Conservation (phyloP, 2,888 invertebrate genomes). For the Chrysolina americana region DNA sequence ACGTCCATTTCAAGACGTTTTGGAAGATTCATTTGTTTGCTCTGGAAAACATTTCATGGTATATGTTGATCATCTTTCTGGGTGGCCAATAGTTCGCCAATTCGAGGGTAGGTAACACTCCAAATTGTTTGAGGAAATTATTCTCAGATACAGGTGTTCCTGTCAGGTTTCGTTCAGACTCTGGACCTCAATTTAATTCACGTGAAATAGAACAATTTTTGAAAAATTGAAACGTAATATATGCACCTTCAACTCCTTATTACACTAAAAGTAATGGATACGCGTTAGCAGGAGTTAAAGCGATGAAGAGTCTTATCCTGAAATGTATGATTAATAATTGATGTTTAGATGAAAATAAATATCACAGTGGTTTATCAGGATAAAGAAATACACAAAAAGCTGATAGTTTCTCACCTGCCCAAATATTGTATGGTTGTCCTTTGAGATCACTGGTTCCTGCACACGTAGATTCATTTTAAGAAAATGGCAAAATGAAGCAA, state of each 20-base stretch:
- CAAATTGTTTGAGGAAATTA: conserved; percentile 4
- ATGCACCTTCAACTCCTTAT: neutral
- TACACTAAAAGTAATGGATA: conserved; percentile 24
- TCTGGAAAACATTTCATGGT: conserved; percentile 12
- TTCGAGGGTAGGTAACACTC: neutral
- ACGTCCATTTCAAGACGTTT: neutral
- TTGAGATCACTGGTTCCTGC: neutral
- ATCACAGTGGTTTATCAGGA: conserved; percentile 11
- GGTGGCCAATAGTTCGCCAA: conserved; percentile 1
- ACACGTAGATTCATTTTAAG: too few relatives aligned
- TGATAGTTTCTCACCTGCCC: conserved; percentile 5
- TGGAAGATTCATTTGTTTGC: neutral
- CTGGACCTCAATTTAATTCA: neutral
- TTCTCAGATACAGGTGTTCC: conserved; percentile 12
- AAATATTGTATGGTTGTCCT: conserved; percentile 2
- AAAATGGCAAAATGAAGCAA: too few relatives aligned
- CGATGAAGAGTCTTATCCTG: conserved; percentile 16
- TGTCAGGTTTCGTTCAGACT: conserved; percentile 22
- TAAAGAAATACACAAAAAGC: conserved; percentile 25
- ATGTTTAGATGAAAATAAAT: neutral
- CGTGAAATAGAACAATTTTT: neutral
- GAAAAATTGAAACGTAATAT: neutral
- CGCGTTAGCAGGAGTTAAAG: conserved; percentile 14
- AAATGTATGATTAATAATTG: conserved; percentile 14
- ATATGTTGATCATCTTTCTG: conserved; percentile 17